Percentiles rank a stretch among this genome's conserved stretches.
phyloP scores from a whole-genome alignment of 1,140 invertebrate genomes.

The Pachyrhynchus sulphureomaculatus region DNA sequence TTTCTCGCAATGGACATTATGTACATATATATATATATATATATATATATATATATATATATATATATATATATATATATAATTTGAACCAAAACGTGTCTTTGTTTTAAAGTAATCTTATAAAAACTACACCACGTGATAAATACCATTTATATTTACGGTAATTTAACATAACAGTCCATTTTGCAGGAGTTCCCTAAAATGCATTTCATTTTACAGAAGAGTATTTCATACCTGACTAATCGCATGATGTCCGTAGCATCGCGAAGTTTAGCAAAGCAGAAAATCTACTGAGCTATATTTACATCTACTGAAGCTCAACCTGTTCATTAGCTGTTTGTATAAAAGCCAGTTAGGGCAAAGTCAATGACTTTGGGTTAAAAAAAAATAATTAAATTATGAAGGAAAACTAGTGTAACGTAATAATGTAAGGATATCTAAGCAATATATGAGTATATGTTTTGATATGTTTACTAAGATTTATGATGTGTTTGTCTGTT shows the following conservation, averaged over 20 bases:
- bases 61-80: no score
- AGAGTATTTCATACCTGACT: constrained; percentile 29
- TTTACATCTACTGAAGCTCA: constrained; percentile 30
- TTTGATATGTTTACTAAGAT: no score
- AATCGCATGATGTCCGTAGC: constrained; percentile 21
- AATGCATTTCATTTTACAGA: constrained; percentile 18
- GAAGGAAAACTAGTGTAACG: constrained; percentile 33
- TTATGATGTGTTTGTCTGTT: no score
- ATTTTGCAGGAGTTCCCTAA: background rate
- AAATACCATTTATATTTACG: no score
- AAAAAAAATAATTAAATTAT: constrained; percentile 38
- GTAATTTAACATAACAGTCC: no score
- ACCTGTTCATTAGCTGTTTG: constrained; percentile 28
- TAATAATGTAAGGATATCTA: constrained; percentile 21
- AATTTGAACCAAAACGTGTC: no score
- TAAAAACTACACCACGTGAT: no score
- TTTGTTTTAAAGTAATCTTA: no score
- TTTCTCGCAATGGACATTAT: no score
- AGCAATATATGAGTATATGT: no score
- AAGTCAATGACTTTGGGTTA: constrained; percentile 36
- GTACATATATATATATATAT: no score
- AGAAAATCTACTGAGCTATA: constrained; percentile 31
- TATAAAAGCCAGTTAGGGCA: constrained; percentile 25
- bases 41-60: no score
- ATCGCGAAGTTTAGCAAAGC: constrained; percentile 24